Conservation (phyloP, 2,888 invertebrate species). For the Exocentrus adspersus region DNA sequence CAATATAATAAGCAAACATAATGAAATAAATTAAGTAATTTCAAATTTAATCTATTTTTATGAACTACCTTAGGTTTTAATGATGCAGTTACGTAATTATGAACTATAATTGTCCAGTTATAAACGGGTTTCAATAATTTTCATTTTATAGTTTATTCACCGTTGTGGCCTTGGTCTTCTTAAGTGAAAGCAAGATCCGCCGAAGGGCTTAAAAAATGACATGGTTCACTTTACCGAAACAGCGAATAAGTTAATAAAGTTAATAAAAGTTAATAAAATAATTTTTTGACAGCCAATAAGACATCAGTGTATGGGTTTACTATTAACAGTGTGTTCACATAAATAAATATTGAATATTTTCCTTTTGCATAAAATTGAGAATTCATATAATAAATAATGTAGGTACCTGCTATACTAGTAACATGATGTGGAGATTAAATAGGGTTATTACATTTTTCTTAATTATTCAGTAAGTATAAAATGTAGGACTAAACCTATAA, state of each 20-base stretch:
- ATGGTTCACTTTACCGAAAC: background rate
- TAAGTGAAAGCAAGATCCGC: background rate
- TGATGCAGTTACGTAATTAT: background rate
- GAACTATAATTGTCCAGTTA: background rate
- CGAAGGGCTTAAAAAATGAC: background rate
- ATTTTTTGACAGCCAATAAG: no score
- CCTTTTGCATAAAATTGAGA: background rate
- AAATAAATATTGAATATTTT: no score
- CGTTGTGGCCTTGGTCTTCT: background rate
- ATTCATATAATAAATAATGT: background rate
- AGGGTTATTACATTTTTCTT: no score
- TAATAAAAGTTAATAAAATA: background rate
- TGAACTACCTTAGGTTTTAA: no score
- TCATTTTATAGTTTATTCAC: background rate
- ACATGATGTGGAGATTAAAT: no score
- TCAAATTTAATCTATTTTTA: background rate
- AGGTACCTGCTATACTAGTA: background rate
- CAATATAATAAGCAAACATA: no score
- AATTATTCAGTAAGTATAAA: background rate
- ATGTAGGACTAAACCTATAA: background rate
- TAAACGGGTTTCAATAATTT: slow-evolving; percentile 1
- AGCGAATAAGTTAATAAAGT: background rate
- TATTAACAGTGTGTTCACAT: no score
- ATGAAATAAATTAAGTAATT: background rate
- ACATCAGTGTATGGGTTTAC: no score